These are phyloP conservation scores for Hylaeus anthracinus DNA, from an alignment of 1,140 invertebrate species.

Conservation along the genomic window DNA sequence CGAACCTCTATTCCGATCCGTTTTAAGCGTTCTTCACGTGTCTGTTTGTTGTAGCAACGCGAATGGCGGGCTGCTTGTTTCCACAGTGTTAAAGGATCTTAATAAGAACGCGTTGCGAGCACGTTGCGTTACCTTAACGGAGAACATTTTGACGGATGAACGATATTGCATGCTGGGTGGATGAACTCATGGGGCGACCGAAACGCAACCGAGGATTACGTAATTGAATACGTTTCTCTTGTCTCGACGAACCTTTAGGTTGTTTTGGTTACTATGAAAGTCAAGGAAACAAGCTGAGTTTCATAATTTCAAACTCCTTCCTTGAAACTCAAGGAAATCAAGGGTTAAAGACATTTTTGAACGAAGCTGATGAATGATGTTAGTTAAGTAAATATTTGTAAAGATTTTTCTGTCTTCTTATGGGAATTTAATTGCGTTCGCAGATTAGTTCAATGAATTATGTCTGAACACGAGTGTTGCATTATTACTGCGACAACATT, in stretches of 20 bases:
- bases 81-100: neutral
- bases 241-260: neutral
- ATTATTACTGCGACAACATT: too few species aligned
- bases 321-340: too few species aligned
- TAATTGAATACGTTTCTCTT: neutral
- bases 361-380: too few species aligned
- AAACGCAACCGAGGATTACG: neutral
- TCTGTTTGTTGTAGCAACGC: neutral
- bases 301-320: too few species aligned
- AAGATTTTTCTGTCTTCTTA: too few species aligned
- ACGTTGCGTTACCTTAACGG: neutral
- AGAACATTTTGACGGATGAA: neutral
- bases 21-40: neutral
- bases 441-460: too few species aligned
- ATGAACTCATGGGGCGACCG: neutral
- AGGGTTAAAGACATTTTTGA: too few species aligned
- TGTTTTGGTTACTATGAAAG: neutral
- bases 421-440: too few species aligned
- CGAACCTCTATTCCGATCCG: neutral
- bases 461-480: too few species aligned
- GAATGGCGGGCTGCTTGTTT: neutral
- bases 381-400: too few species aligned
- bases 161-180: neutral
- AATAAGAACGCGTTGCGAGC: neutral
- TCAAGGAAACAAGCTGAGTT: too few species aligned